A percentile compares a stretch with the other conserved stretches of the same genome.
phyloP scores from a whole-genome alignment of 2,113 vertebrate genomes.

The Lepus timidus region DNA sequence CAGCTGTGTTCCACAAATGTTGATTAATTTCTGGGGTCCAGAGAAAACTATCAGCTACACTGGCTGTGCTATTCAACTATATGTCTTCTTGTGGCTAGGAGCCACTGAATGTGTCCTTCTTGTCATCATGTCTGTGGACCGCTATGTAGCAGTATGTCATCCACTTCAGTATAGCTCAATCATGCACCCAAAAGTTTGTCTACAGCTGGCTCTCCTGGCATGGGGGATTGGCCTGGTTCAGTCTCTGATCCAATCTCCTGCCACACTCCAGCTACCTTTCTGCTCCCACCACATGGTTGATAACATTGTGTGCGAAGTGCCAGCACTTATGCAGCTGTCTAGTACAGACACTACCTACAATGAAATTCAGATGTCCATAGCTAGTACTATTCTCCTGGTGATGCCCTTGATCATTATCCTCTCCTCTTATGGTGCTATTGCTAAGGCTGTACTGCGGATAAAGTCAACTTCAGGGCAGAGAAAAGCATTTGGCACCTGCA shows the following conservation, averaged over 20 bases:
- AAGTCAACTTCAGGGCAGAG: slow-evolving; percentile 46
- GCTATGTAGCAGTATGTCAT: slow-evolving; percentile 70
- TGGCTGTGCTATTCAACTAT: slow-evolving; percentile 68
- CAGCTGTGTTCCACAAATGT: slow-evolving; percentile 72
- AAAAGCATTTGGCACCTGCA: slow-evolving; percentile 64
- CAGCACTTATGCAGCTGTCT: slow-evolving; percentile 62
- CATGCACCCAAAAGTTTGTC: slow-evolving; percentile 58
- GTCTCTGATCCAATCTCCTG: slow-evolving; percentile 59
- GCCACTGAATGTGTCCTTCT: slow-evolving; percentile 71
- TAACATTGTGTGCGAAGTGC: slow-evolving; percentile 67
- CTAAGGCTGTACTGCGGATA: slow-evolving; percentile 59
- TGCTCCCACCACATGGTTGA: slow-evolving; percentile 26
- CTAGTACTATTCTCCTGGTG: slow-evolving; percentile 66
- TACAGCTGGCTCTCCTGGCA: slow-evolving; percentile 24
- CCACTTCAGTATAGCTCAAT: slow-evolving; percentile 60
- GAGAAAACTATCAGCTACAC: slow-evolving; percentile 62
- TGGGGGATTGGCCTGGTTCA: slow-evolving; percentile 68
- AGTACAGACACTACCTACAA: slow-evolving; percentile 58
- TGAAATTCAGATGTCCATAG: slow-evolving; percentile 62
- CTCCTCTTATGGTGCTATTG: slow-evolving; percentile 55
- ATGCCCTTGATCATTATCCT: slow-evolving; percentile 60
- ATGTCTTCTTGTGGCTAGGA: slow-evolving; percentile 71
- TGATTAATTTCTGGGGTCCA: slow-evolving; percentile 58
- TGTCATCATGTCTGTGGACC: slow-evolving; percentile 67
- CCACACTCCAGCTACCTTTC: slow-evolving; percentile 63